Conservation (phyloP, 2,113 vertebrate species). For the Phoenicopterus ruber region DNA sequence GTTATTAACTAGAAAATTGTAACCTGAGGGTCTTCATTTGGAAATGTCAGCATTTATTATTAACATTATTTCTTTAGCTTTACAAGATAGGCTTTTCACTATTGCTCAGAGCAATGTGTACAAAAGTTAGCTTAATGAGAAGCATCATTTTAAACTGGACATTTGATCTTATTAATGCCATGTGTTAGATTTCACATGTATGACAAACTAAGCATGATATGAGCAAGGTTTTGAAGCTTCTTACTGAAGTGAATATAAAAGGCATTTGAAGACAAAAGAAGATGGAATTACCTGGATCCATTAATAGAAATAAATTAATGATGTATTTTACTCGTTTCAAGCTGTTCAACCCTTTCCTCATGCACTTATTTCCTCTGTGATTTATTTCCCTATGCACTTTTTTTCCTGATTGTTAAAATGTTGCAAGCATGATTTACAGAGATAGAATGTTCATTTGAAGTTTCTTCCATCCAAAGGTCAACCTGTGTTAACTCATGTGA, state of each 20-base stretch:
- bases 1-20: conserved; percentile 7
- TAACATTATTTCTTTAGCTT: not conserved
- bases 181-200: not conserved
- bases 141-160: not conserved
- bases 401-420: not conserved
- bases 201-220: not conserved
- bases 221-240: not conserved
- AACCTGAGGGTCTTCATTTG: not conserved
- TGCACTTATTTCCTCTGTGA: not conserved
- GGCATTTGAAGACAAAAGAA: not conserved
- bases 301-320: not conserved
- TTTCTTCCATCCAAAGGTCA: not conserved
- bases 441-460: not conserved
- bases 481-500: not conserved
- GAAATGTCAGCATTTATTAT: conserved; percentile 46
- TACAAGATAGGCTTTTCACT: not conserved
- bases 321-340: not conserved
- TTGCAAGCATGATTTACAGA: not conserved
- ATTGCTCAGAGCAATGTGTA: not conserved
- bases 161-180: not conserved
- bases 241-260: not conserved
- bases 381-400: not conserved
- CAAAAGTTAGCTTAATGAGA: not conserved
- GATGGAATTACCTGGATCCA: not conserved
- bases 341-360: not conserved